phyloP scores from a whole-genome alignment of 2,113 vertebrate species.

The Tringa solitaria region DNA sequence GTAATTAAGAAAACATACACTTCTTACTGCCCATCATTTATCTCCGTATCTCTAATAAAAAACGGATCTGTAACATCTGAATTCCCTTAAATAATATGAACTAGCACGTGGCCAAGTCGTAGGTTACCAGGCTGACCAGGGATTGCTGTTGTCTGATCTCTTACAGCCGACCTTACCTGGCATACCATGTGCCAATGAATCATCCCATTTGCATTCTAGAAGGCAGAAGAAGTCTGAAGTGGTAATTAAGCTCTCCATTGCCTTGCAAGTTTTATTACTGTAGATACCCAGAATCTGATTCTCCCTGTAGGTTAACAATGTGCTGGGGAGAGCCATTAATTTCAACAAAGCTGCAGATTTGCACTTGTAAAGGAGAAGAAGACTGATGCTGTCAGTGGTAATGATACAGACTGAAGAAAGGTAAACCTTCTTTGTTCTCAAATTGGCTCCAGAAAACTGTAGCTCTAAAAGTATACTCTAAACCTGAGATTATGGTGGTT shows the following conservation, averaged over 20 bases:
- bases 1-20: not conserved
- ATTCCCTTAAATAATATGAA: not conserved
- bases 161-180: not conserved
- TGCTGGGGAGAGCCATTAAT: not conserved
- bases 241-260: conserved; percentile 1
- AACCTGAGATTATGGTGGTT: not conserved
- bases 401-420: not conserved
- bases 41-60: not conserved
- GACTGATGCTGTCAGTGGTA: not conserved
- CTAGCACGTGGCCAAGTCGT: not conserved
- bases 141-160: not conserved
- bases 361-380: conserved; percentile 13
- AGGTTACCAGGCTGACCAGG: not conserved
- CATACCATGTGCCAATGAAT: not conserved
- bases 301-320: not conserved
- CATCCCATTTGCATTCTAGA: not conserved
- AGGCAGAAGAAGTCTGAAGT: conserved; percentile 10
- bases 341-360: conserved; percentile 12
- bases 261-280: conserved; percentile 21
- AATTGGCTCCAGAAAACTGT: not conserved
- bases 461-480: not conserved
- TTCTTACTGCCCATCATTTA: not conserved
- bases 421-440: not conserved
- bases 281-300: not conserved
- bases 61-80: not conserved